These are phyloP conservation scores for Babylonia areolata DNA, from an alignment of 1,140 invertebrate genomes.

Conservation along the genomic window DNA sequence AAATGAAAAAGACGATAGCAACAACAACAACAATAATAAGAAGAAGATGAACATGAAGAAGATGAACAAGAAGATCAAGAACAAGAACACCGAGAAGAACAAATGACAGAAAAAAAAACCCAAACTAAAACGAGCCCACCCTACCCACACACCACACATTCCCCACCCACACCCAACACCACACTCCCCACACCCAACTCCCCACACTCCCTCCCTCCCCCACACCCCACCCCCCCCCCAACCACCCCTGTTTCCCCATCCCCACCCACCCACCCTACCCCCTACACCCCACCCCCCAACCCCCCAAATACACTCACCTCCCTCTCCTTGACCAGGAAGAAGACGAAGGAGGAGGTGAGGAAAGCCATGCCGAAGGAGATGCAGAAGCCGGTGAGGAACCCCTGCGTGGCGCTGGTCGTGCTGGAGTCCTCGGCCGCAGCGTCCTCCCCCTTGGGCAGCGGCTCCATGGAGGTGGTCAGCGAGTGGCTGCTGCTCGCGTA, in stretches of 20 bases:
- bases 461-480: slow-evolving; percentile 53
- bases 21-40: too few species aligned
- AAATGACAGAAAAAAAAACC: too few species aligned
- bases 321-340: slow-evolving; percentile 71
- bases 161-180: too few species aligned
- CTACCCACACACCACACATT: too few species aligned
- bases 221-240: neutral
- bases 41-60: too few species aligned
- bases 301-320: slow-evolving; percentile 49
- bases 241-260: neutral
- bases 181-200: too few species aligned
- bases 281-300: slow-evolving; percentile 53
- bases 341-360: slow-evolving; percentile 66
- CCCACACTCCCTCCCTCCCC: too few species aligned
- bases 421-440: slow-evolving; percentile 47
- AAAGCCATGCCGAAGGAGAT: slow-evolving; percentile 64
- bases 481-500: slow-evolving; percentile 31
- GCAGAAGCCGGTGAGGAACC: slow-evolving; percentile 51
- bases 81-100: too few species aligned
- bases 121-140: too few species aligned
- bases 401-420: neutral
- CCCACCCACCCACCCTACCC: neutral
- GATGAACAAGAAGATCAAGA: too few species aligned
- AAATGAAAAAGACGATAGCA: too few species aligned
- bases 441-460: slow-evolving; percentile 49